Percentiles rank a stretch among this genome's conserved stretches.
Evolutionary conservation across 35 echinoderm and acorn worm genomes (phyloP).

Genomic region (Heliocidaris erythrogramma): DNA sequence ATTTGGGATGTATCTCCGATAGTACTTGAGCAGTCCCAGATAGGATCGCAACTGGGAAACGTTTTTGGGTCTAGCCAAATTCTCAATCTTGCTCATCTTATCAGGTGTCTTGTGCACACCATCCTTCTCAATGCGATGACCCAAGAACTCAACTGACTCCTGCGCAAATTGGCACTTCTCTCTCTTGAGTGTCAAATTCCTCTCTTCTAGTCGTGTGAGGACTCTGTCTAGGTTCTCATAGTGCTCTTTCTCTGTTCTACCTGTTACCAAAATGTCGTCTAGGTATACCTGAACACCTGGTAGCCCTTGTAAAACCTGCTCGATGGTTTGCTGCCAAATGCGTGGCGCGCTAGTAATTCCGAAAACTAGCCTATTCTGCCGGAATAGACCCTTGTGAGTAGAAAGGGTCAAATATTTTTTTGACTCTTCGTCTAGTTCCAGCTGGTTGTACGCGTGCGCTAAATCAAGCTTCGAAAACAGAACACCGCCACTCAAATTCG

Average conservation of each 20-base stretch:
- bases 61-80: background rate
- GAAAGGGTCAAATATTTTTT: conserved; percentile 51
- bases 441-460: conserved; percentile 59
- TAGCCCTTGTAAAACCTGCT: conserved; percentile 31
- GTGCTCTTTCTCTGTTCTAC: conserved; percentile 29
- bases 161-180: conserved; percentile 53
- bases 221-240: background rate
- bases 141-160: conserved; percentile 50
- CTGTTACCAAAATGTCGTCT: conserved; percentile 61
- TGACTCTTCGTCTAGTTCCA: conserved; percentile 59
- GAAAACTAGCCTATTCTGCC: conserved; percentile 33
- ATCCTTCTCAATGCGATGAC: conserved; percentile 50
- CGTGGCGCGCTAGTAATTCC: conserved; percentile 51
- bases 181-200: background rate
- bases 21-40: conserved; percentile 31
- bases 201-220: background rate
- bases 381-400: conserved; percentile 56
- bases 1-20: conserved; percentile 30
- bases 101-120: conserved; percentile 42
- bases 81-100: conserved; percentile 32
- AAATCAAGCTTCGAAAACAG: conserved; percentile 56
- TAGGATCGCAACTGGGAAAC: conserved; percentile 49
- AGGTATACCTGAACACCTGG: conserved; percentile 52
- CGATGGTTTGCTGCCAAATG: conserved; percentile 56
- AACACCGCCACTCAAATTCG: conserved; percentile 30